phyloP scores from a whole-genome alignment of 1,140 invertebrate species.

The Campoletis sonorensis region DNA sequence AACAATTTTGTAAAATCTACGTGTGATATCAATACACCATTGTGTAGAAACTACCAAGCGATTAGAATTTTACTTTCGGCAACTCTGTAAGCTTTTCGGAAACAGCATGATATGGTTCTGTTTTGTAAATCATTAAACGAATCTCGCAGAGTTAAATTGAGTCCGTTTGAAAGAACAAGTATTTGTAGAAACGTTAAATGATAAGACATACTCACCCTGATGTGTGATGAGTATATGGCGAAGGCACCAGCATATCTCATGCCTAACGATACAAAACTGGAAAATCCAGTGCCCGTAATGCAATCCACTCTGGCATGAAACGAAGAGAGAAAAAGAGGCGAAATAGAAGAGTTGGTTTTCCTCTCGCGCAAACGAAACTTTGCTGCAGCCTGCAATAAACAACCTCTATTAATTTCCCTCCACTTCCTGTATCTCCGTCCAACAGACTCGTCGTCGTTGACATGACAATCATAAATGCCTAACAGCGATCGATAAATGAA shows the following conservation, averaged over 20 bases:
- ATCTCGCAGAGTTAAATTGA: too few relatives aligned
- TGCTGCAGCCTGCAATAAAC: constrained; percentile 31
- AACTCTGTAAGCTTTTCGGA: too few relatives aligned
- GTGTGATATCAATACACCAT: too few relatives aligned
- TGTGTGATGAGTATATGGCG: background rate
- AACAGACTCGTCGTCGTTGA: background rate
- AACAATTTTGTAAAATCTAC: too few relatives aligned
- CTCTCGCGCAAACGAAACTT: constrained; percentile 22
- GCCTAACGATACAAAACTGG: constrained; percentile 17
- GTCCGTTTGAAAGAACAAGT: too few relatives aligned
- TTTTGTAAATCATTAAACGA: too few relatives aligned
- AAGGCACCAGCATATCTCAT: background rate
- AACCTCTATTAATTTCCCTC: constrained; percentile 33
- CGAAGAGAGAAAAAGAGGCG: background rate
- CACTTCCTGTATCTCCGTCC: background rate
- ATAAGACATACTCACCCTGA: background rate
- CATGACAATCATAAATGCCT: background rate
- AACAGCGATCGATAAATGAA: constrained; percentile 4
- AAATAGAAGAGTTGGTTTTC: background rate
- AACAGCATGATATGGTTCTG: too few relatives aligned
- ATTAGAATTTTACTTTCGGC: too few relatives aligned
- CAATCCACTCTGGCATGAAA: background rate
- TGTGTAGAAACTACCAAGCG: too few relatives aligned
- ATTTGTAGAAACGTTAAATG: background rate
- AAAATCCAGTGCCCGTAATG: constrained; percentile 20